Evolutionary conservation across 2,888 invertebrate species (phyloP).

Genomic region (Tenodera sinensis): DNA sequence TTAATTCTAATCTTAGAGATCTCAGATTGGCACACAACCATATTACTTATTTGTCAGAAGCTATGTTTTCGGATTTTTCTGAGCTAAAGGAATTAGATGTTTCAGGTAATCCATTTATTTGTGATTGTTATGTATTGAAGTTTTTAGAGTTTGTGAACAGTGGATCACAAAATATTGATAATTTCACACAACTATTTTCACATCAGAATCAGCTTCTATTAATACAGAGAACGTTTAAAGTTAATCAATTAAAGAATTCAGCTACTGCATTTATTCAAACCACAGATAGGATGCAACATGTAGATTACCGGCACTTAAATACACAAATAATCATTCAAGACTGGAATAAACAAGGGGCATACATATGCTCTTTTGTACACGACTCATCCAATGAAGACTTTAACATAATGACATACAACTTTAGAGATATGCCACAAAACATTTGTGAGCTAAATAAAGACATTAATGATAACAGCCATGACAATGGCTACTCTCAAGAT

Average conservation of each 20-base stretch:
- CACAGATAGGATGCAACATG: background rate
- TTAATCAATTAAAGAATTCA: background rate
- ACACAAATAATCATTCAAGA: slow-evolving; percentile 36
- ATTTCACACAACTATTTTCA: background rate
- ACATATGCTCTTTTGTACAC: background rate
- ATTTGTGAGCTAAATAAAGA: background rate
- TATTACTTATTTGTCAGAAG: slow-evolving; percentile 53
- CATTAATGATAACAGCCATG: background rate
- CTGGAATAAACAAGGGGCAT: slow-evolving; percentile 32
- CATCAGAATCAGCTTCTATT: background rate
- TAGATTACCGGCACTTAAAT: background rate
- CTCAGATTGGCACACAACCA: slow-evolving; percentile 53
- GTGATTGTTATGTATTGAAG: slow-evolving; percentile 52
- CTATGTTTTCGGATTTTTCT: slow-evolving; percentile 55
- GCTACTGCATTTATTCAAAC: background rate
- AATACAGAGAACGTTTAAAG: background rate
- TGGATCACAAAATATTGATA: slow-evolving; percentile 31
- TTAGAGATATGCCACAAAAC: background rate
- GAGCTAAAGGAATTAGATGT: slow-evolving; percentile 50
- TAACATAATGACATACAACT: background rate
- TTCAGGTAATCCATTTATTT: slow-evolving; percentile 56
- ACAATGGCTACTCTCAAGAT: background rate
- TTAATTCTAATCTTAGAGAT: slow-evolving; percentile 45
- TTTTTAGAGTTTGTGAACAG: slow-evolving; percentile 43
- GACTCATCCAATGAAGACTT: background rate